Evolutionary conservation across 2,888 invertebrate genomes (phyloP), one percentile per base, ranked within the genome.

Genomic region (Bugulina stolonifera): DNA sequence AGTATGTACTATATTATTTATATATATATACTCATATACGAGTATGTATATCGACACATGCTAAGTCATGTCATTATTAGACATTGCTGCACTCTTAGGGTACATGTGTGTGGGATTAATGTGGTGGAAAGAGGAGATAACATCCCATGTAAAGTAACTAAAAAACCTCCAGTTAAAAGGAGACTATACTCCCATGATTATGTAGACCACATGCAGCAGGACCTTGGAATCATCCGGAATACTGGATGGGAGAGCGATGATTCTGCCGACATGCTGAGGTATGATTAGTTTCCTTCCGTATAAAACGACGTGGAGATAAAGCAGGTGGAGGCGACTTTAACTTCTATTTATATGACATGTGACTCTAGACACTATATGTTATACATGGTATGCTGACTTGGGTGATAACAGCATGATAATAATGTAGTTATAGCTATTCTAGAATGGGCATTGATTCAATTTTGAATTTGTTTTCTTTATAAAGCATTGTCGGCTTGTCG

Each of bases 191-290:
- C 22, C 3, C 5, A 3, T 2, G 64, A 64, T 14, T 64, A 64
- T 32, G 64, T 64, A 10, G n/a, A 64, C 27, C 64, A 64, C 18
- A 27, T 64, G 5, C 64, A 64, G 32, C 27, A 64, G 32, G 32
- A 64, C 32, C 64, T 64, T 32, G 64, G 64, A 14, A 2, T 32
- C 18, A 34, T 64, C 64, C 5, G 2, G 25, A 64, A 64, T n/a
- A 32, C 5, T 27, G 64, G 64, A 5, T 29, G 3, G 10, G 14
- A 32, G 22, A 29, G 3, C 32, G 64, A 64, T n/a, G n/a, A 14
- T 14, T 25, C 22, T 10, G 43, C 43, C 5, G 43, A 43, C 43
- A 43, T 5, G 5, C 43, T 43, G 5, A 43, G 18, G 43, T 43
- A 18, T 10, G 43, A 18, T 18, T 43, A 43, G 18, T 10, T 18